Evolutionary conservation across 2,797 vertebrate species (phyloP), one percentile per base, ranked within the genome.

Genomic region (Enteromius anoplus): DNA sequence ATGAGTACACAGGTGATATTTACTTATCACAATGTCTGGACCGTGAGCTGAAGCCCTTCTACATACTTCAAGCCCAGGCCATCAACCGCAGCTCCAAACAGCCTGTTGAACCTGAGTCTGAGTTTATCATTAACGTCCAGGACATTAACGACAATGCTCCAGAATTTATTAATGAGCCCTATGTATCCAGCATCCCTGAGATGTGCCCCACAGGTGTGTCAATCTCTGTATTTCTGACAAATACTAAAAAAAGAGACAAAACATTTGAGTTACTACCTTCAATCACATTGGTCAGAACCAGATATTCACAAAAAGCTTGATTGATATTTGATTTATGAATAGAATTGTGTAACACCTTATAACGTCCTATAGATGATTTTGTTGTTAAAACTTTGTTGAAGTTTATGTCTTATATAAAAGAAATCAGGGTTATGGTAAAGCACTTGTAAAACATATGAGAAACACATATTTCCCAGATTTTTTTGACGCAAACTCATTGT

Each of bases 101-200:
- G 86, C 95, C 96, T 2, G 93, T 96, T 86, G 98, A 98, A 88
- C 94, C 96, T 3, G 94, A 97, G 85, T 98, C 96, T 12, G 96
- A 97, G 90, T 98, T 99, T 90, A 95, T 96, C 91, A 96, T 99
- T 92, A 96, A 93, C 86, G 96, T 99, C 83, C 94, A 91, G 89
- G 97, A 99, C 92, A 89, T 97, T 92, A 99, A 99, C 85, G 97
- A 99, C 90, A 97, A 98, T 72, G 92, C 91, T 86, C 97, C 97
- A 0, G 91, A 93, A 87, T 99, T 99, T 91, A 95, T 96, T 90
- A 94, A 97, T 70, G 96, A 94, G 86, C 97, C 97, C 3, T 99
- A 99, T 87, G 90, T 94, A 76, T 96, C 96, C 87, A 95, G 92
- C 87, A 94, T 99, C 88, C 96, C 97, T 3, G 98, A 99, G 91